Base-by-base conservation (phyloP, 2,113 vertebrate genomes). In the Todiramphus saurophagus region DNA sequence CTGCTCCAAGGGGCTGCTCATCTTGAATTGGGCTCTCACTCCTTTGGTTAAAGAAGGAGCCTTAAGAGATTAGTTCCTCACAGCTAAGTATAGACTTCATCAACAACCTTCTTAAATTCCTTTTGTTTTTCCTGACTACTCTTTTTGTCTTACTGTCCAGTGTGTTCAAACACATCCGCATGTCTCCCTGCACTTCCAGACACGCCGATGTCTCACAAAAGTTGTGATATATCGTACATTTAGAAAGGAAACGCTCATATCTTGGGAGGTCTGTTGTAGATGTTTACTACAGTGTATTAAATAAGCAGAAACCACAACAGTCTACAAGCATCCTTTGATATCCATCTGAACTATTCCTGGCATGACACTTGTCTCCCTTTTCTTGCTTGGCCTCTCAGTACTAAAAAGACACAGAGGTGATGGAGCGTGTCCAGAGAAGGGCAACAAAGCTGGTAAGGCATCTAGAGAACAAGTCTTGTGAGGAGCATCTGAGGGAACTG, bases 311-410 rank as follows among this genome's bases (percentile, higher is more conserved):
- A 51, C 13, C 37, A 51, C 58, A 90, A 64, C 33, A 72, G 39
- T 18, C 13, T 74, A 25, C 74, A 95, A 73, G 28, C 31, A 72
- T 78, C 48, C 41, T 86, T 70, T 87, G 37, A 59, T 92, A 69
- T 39, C 13, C 19, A 19, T 77, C 27, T 70, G 79, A 86, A 56
- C 39, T 69, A 9, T 64, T 83, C 28, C 27, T 75, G 43, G 27
- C 20, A 68, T 0, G 0, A 58, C 0, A 5, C 2, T 93, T 88
- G 10, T 72, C 43, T 77, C 44, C 23, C 5, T 91, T 79, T 16
- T 86, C 14, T 70, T 88, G 48, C 48, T 50, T 50, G 48, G 23
- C 21, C 48, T 11, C 21, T 50, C 48, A 20, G 11, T 24, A 50
- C 21, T 24, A 50, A 50, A 24, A 50, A 50, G 48, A 50, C 48